Evolutionary conservation across 2,113 vertebrate genomes (phyloP), one percentile per base, ranked within the genome.

Genomic region (Indicator indicator): DNA sequence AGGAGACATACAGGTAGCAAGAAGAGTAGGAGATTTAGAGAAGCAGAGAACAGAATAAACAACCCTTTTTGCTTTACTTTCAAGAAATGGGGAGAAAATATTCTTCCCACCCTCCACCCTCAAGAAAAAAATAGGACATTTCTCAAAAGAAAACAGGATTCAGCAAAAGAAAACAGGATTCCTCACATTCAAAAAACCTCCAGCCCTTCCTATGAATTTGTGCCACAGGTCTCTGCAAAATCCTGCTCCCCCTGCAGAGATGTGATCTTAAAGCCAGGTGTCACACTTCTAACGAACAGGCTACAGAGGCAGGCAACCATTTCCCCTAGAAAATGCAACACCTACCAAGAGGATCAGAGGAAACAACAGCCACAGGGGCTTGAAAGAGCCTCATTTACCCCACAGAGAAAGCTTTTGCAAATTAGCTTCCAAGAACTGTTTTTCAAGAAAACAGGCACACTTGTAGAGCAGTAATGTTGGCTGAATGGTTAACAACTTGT

Each of bases 11-110:
- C 86, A 86, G 76, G 94, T 86, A 96, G 96, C 77, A 5, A 94
- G 86, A 69, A 95, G 62, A 96, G 73, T 81, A 95, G 93, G 83
- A 93, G 83, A 86, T 92, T 92, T 89, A 95, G 94, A 95, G 83
- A 95, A 96, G 94, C 94, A 96, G 83, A 96, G 93, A 96, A 96
- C 64, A 96, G 86, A 92, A 93, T 60, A 90, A 96, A 95, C 65
- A 89, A 64, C 83, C 96, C 94, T 94, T 93, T 81, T 88, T 78
- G 69, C 77, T 88, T 88, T 58, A 88, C 36, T 81, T 93, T 69
- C 11, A 78, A 83, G 65, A 94, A 93, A 93, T 4, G 73, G 69
- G 94, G 80, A 94, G 73, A 92, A 93, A 58, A 83, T 76, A 86
- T 83, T 50, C 86, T 59, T 80, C 62, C 76, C 91, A 71, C 91